Evolutionary conservation across 2,888 invertebrate species (phyloP).

Genomic region (Pandemis cinnamomeana): DNA sequence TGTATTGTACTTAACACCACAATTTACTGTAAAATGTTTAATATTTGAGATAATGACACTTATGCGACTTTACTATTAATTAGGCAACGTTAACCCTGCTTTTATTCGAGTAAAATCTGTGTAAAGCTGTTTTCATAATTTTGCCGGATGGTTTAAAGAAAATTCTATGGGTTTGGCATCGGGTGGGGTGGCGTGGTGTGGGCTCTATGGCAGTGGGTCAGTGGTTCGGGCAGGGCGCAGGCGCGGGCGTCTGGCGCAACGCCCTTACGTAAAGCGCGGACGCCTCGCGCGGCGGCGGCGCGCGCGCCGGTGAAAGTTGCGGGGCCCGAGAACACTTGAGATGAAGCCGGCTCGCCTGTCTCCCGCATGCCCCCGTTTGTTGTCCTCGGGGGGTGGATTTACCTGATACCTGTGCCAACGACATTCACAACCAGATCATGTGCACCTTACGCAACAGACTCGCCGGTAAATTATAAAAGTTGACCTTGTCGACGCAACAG

Average conservation of each 20-base stretch:
- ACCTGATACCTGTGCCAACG: conserved; percentile 30
- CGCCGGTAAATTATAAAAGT: conserved; percentile 33
- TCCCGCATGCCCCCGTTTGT: conserved; percentile 23
- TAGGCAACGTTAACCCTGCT: too few relatives aligned
- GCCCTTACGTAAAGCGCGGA: conserved; percentile 79
- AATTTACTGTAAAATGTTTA: too few relatives aligned
- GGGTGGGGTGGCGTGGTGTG: conserved; percentile 51
- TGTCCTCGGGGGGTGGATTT: conserved; percentile 35
- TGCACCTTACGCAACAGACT: conserved; percentile 30
- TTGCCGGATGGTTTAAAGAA: conserved; percentile 58
- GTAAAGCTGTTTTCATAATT: too few relatives aligned
- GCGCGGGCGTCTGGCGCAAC: conserved; percentile 77
- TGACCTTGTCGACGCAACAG: conserved; percentile 38
- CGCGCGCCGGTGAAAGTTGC: conserved; percentile 71
- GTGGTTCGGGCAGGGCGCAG: conserved; percentile 78
- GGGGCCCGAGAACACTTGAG: conserved; percentile 61
- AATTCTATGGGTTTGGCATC: conserved; percentile 52
- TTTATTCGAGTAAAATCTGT: too few relatives aligned
- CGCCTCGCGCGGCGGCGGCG: conserved; percentile 56
- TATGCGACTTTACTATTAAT: too few relatives aligned
- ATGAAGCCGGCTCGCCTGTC: conserved; percentile 49
- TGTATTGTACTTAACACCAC: too few relatives aligned
- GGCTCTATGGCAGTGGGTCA: conserved; percentile 80
- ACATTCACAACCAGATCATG: conserved; percentile 32
- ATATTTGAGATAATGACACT: too few relatives aligned